These are phyloP conservation scores for Maccullochella peelii DNA, from an alignment of 2,113 vertebrate genomes.

Conservation along the genomic window DNA sequence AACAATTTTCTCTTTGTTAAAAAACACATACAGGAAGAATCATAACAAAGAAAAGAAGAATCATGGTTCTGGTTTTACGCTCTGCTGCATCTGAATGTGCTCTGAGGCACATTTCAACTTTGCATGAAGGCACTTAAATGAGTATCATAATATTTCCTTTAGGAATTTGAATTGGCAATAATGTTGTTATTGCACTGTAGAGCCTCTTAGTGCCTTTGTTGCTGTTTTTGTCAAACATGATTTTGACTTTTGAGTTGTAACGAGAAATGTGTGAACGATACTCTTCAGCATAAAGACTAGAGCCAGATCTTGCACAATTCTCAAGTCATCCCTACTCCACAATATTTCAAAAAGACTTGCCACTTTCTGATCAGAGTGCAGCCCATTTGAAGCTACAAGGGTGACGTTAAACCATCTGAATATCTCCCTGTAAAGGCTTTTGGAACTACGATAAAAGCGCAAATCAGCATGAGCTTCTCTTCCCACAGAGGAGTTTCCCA, in stretches of 20 bases:
- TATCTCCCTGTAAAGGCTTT: not conserved
- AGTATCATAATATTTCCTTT: conserved; percentile 1
- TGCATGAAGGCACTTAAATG: not conserved
- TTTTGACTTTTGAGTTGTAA: not conserved
- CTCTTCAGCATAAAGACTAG: not conserved
- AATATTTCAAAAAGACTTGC: not conserved
- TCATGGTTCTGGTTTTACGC: not conserved
- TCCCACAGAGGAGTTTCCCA: conserved; percentile 12
- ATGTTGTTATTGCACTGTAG: conserved; percentile 15
- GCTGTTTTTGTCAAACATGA: not conserved
- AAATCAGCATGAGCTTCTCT: conserved; percentile 3
- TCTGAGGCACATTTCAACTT: not conserved
- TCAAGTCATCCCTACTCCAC: not conserved
- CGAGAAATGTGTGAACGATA: not conserved
- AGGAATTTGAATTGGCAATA: not conserved
- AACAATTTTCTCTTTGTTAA: conserved; percentile 4
- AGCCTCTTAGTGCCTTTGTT: conserved; percentile 3
- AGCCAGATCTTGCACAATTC: not conserved
- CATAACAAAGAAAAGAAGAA: conserved; percentile 2
- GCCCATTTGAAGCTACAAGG: not conserved
- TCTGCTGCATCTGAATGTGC: conserved; percentile 14
- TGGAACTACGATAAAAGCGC: not conserved
- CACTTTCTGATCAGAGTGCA: not conserved
- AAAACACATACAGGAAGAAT: not conserved
- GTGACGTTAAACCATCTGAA: not conserved